Evolutionary conservation across 2,113 vertebrate species (phyloP), one percentile per base, ranked within the genome.

Genomic region (Actenoides hombroni): DNA sequence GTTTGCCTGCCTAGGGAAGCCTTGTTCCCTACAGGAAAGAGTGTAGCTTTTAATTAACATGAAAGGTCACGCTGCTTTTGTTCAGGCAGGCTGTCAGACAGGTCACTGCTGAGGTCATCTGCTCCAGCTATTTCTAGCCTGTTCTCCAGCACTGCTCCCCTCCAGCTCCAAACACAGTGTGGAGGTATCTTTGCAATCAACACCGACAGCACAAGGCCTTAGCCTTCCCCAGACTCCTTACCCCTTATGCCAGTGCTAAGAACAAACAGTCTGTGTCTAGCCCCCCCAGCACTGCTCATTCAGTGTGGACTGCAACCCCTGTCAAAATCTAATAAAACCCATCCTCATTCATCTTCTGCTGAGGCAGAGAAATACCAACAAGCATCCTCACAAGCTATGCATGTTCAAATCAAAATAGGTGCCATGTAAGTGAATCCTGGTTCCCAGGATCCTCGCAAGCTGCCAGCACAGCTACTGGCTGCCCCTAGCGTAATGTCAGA

Each of bases 1-100:
- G 21, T 48, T 69, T 83, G 28, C 23, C 25, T 2, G 2, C 18
- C 49, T 56, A 29, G 29, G 14, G 46, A 95, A 71, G 87, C 40
- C 54, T 76, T 74, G 24, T 40, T 96, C 51, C 49, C 1, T 13
- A 31, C 46, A 75, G 40, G 63, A 87, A 88, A 87, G 20, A 85
- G 53, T 37, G 69, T 57, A 91, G 63, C 46, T 78, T 81, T 74
- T 20, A 35, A 68, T 65, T 83, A 80, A 61, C n/a, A 10, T 98
- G 92, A 98, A 81, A 98, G 97, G 96, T 98, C 98, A 88, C 90
- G 95, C 56, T 98, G 97, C 95, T 98, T 98, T 48, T 98, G 96
- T 77, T 98, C 97, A 81, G 98, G 93, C 64, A 97, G 87, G 71
- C 96, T 97, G 85, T 93, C 92, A 49, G 94, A 96, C 40, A 96